These are phyloP conservation scores for Chloroceryle amazona DNA, from an alignment of 2,797 vertebrate species.

Conservation along the genomic window DNA sequence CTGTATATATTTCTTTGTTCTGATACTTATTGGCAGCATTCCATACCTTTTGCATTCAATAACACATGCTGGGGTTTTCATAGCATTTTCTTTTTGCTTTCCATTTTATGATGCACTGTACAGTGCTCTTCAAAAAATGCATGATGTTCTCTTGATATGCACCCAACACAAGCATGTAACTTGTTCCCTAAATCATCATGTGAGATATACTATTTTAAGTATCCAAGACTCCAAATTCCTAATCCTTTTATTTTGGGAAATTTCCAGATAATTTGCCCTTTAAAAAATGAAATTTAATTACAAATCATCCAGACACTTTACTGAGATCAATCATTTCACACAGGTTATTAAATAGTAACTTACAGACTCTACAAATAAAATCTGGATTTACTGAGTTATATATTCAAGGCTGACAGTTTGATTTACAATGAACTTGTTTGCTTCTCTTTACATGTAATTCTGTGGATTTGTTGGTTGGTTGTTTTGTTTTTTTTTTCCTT, in stretches of 20 bases:
- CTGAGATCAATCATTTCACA: not conserved
- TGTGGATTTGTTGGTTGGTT: not conserved
- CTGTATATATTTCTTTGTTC: not conserved
- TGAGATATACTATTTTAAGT: not conserved
- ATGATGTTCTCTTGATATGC: rapidly evolving
- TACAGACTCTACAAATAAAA: not conserved
- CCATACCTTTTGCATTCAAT: not conserved
- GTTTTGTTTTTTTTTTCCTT: not conserved
- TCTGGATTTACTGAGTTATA: not conserved
- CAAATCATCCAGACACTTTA: not conserved
- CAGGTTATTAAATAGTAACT: not conserved
- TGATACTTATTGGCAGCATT: not conserved
- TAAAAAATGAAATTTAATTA: not conserved
- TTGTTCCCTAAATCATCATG: not conserved
- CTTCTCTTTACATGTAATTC: not conserved
- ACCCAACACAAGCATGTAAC: not conserved
- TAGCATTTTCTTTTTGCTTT: not conserved
- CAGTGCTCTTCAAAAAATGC: not conserved
- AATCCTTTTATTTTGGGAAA: not conserved
- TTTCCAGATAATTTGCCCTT: not conserved
- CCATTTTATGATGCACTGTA: not conserved
- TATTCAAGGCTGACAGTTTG: not conserved
- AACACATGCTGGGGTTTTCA: not conserved
- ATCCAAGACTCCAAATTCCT: not conserved
- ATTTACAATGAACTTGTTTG: not conserved